A percentile compares a stretch with the other conserved stretches of the same genome.
phyloP scores from a whole-genome alignment of 1,140 invertebrate genomes.

The fruit fly (Drosophila melanogaster) region DNA sequence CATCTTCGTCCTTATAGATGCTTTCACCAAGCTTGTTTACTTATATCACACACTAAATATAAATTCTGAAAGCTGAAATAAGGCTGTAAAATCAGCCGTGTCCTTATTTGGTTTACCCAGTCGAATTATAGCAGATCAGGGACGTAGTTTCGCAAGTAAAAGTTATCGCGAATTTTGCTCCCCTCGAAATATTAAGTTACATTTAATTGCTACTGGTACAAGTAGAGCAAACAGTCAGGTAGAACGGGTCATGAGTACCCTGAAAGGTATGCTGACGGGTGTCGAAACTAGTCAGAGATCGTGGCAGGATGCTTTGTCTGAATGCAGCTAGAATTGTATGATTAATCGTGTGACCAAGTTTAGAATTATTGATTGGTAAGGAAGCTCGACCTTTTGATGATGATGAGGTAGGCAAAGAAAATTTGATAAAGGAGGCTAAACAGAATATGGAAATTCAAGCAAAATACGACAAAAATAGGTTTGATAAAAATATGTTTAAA shows the following conservation, averaged over 20 bases:
- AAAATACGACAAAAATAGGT: neutral
- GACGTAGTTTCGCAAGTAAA: neutral
- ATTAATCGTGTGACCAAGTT: no score
- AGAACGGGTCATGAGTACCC: no score
- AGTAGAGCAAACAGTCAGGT: no score
- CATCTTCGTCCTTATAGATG: conserved; percentile 8
- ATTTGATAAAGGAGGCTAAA: neutral
- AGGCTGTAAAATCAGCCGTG: neutral
- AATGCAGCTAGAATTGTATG: no score
- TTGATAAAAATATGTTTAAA: neutral
- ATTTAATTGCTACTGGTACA: no score
- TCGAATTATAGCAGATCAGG: conserved; percentile 8
- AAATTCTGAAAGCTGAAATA: neutral
- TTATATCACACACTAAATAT: conserved; percentile 12
- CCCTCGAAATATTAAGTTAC: conserved; percentile 10
- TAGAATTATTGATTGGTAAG: no score
- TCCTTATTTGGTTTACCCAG: conserved; percentile 4
- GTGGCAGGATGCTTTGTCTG: no score
- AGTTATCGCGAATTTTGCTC: conserved; percentile 3
- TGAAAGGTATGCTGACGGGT: no score
- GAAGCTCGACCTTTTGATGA: no score
- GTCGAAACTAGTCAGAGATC: no score
- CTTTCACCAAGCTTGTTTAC: conserved; percentile 4
- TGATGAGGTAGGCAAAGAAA: no score
- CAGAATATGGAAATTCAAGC: neutral